Evolutionary conservation across 1,140 invertebrate genomes (phyloP), one percentile per base, ranked within the genome.

Genomic region (Drosophila pseudoananassae): DNA sequence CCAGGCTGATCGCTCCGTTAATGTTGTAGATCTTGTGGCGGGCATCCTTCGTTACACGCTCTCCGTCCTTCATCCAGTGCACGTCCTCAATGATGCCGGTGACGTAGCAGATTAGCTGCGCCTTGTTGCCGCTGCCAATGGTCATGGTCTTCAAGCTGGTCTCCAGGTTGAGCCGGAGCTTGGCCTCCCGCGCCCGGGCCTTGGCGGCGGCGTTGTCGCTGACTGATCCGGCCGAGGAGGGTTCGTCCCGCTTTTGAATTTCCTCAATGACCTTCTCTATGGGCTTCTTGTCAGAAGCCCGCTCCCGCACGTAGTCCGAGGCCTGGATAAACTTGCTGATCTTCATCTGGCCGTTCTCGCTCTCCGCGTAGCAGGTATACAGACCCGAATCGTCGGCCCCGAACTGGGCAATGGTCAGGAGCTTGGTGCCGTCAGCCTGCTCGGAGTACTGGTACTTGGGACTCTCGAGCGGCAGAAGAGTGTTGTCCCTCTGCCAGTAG

Each of bases 401-500:
- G 27, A 91, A 79, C 52, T 72, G 65, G 3, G 40, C 49, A 20
- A 92, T 92, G 12, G 71, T 80, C n/a, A 92, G 31, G 50, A 92
- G 83, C n/a, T 78, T 77, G 0, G 82, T 54, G 7, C 90, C 88
- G 5, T 91, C 89, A 8, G 12, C 31, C 25, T 78, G 64, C 23
- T 91, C 87, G 0, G 45, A 50, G 14, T 66, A 83, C 71, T 91
- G 92, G 74, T 94, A 95, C 65, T 94, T 93, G 83, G 78, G 92
- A 88, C 75, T 92, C 73, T 60, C 92, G 60, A 90, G n/a, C 1
- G 81, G 75, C 10, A 96, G 70, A 36, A 93, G 89, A 31, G 94
- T 90, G 2, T 95, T 95, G 90, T 98, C 95, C 85, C 96, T 97
- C 43, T 95, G 95, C 97, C 97, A 98, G 60, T 94, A 94, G 4